Evolutionary conservation across 2,113 vertebrate genomes (phyloP).

Genomic region (Myotis yumanensis): DNA sequence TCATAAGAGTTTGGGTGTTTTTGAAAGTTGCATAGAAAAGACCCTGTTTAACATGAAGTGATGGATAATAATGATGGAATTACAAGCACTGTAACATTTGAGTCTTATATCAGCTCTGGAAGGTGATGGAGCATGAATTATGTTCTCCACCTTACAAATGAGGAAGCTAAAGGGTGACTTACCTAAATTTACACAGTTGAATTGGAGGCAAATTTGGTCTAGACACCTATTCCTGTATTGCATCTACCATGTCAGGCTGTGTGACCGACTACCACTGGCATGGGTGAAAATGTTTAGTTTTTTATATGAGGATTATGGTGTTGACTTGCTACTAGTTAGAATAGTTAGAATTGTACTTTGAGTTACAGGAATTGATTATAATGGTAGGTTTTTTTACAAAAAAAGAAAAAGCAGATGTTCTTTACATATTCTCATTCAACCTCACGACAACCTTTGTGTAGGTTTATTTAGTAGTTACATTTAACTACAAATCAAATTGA

Average conservation of each 20-base stretch:
- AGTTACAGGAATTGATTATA: neutral
- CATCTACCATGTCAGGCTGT: neutral
- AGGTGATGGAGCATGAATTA: neutral
- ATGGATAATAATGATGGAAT: neutral
- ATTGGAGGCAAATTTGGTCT: neutral
- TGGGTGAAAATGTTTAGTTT: neutral
- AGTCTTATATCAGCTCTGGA: neutral
- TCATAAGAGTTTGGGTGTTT: neutral
- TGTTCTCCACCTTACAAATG: conserved; percentile 70
- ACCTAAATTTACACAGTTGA: conserved; percentile 63
- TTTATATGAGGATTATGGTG: no score
- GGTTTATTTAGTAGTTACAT: neutral
- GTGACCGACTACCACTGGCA: neutral
- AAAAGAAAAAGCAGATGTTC: neutral
- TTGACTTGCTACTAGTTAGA: neutral
- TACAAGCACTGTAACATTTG: neutral
- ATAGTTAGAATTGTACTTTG: neutral
- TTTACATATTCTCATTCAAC: neutral
- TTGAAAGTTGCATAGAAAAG: neutral
- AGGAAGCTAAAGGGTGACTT: conserved; percentile 71
- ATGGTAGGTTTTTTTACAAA: neutral
- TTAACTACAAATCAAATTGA: neutral
- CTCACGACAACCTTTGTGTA: neutral
- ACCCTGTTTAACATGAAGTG: neutral
- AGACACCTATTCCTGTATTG: neutral